Conservation (phyloP, 30 jellyfish, hydroid and myxozoan species). For the Aurelia aurita region DNA sequence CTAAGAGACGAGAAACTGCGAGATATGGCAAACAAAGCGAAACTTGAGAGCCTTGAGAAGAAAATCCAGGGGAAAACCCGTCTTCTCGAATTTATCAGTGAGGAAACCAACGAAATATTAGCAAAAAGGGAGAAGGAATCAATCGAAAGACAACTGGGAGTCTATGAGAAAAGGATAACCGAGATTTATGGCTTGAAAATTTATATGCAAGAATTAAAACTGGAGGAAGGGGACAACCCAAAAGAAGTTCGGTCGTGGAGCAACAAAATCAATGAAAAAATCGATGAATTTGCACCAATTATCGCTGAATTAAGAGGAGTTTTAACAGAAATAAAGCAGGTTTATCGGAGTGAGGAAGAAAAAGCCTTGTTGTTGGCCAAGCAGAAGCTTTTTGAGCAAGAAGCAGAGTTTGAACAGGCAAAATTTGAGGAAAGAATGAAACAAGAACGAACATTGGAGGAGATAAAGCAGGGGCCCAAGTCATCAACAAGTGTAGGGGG, state of each 20-base stretch:
- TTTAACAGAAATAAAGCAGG: not conserved
- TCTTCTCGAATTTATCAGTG: conserved; percentile 22
- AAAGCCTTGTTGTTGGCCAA: too few species aligned
- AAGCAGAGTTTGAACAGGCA: conserved; percentile 19
- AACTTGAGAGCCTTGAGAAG: too few species aligned
- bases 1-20: too few species aligned
- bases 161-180: too few species aligned
- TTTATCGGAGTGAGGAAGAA: conserved; percentile 6
- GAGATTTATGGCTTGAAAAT: not conserved
- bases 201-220: conserved; percentile 18
- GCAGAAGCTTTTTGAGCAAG: conserved; percentile 17
- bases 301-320: conserved; percentile 5
- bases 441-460: conserved; percentile 39
- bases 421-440: conserved; percentile 26
- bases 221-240: too few species aligned
- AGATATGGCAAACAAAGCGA: too few species aligned
- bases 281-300: conserved; percentile 27
- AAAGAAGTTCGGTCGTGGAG: conserved; percentile 19
- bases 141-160: not conserved
- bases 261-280: not conserved
- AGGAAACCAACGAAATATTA: conserved; percentile 22
- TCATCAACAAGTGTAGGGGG: conserved; percentile 20
- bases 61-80: too few species aligned
- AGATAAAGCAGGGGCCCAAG: conserved; percentile 38
- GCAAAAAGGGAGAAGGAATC: conserved; percentile 14